Evolutionary conservation across 2,113 vertebrate genomes (phyloP).

Genomic region (Tachuris rubrigastra): DNA sequence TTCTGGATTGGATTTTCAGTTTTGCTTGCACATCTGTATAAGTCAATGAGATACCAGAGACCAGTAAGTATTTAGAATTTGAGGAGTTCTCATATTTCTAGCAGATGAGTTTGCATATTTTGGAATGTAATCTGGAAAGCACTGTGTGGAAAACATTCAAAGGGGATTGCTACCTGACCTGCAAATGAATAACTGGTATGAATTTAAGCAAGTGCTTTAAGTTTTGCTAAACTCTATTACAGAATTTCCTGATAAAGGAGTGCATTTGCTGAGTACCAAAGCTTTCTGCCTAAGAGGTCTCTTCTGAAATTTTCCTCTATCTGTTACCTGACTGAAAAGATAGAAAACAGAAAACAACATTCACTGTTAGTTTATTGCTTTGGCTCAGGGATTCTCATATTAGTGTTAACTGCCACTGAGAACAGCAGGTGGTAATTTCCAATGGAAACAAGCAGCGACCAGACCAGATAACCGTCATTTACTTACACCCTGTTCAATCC

Average conservation of each 20-base stretch:
- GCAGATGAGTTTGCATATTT: background rate
- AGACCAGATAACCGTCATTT: background rate
- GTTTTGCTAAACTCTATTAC: conserved; percentile 3
- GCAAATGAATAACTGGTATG: background rate
- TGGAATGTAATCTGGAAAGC: conserved; percentile 7
- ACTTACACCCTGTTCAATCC: background rate
- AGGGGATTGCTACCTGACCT: background rate
- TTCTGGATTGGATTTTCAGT: background rate
- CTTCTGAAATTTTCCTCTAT: conserved; percentile 53
- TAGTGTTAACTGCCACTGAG: conserved; percentile 39
- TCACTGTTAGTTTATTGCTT: conserved; percentile 54
- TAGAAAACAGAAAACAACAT: conserved; percentile 51
- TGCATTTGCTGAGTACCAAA: conserved; percentile 35
- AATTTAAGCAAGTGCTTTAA: conserved; percentile 14
- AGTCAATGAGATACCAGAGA: background rate
- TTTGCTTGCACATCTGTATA: background rate
- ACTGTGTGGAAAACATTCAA: background rate
- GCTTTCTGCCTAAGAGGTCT: conserved; percentile 41
- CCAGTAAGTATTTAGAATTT: background rate
- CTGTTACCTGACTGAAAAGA: conserved; percentile 25
- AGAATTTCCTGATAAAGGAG: conserved; percentile 1
- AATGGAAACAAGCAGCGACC: background rate
- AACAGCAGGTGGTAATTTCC: conserved; percentile 47
- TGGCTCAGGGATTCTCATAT: conserved; percentile 47
- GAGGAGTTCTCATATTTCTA: background rate